These are phyloP conservation scores for Hermaeophaga mercurialis DNA, from an alignment of 2,888 invertebrate species.

Conservation along the genomic window DNA sequence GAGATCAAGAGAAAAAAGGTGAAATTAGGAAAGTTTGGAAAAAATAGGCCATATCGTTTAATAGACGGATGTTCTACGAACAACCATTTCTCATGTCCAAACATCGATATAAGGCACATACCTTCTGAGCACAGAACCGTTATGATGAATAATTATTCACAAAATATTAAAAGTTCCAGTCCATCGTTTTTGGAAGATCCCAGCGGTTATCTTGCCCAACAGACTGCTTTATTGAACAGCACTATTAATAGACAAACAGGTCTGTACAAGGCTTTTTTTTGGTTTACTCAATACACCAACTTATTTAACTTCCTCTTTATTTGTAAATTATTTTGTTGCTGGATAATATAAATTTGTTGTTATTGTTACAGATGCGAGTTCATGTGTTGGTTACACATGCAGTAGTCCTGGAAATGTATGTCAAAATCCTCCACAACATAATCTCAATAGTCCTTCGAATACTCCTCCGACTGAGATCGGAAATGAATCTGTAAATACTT, in stretches of 20 bases:
- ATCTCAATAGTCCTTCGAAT: constrained; percentile 44
- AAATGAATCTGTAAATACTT: constrained; percentile 46
- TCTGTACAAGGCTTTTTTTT: too few species aligned
- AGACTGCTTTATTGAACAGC: constrained; percentile 83
- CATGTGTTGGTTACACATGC: constrained; percentile 50
- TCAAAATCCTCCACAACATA: constrained; percentile 44
- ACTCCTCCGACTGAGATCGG: constrained; percentile 50
- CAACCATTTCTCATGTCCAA: constrained; percentile 61
- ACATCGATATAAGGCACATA: constrained; percentile 65
- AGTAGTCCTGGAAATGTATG: constrained; percentile 49
- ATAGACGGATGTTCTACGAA: constrained; percentile 46
- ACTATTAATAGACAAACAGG: constrained; percentile 74
- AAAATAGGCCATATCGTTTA: constrained; percentile 62
- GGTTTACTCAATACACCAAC: too few species aligned
- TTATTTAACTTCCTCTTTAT: too few species aligned
- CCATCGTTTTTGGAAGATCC: constrained; percentile 93
- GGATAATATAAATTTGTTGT: too few species aligned
- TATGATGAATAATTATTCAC: constrained; percentile 49
- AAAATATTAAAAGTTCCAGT: constrained; percentile 52
- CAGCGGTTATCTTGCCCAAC: constrained; percentile 87
- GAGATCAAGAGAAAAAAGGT: constrained; percentile 65
- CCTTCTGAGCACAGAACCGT: constrained; percentile 57
- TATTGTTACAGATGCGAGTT: constrained; percentile 46
- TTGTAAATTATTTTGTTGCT: too few species aligned
- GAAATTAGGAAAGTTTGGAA: constrained; percentile 60